Evolutionary conservation across 2,797 vertebrate genomes (phyloP), one percentile per base, ranked within the genome.

Genomic region (Gobio occitaniae): DNA sequence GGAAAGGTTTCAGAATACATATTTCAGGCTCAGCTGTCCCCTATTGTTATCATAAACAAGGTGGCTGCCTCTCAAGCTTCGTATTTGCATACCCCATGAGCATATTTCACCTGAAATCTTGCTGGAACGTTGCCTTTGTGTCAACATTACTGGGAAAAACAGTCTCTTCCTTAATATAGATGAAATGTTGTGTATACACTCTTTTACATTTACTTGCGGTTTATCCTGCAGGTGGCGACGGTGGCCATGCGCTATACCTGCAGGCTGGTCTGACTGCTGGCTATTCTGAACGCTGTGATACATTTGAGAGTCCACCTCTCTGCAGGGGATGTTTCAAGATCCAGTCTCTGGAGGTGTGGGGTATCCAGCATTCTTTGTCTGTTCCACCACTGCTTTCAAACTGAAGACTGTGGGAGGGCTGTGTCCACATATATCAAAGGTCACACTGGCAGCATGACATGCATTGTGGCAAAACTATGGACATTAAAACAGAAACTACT

Each of bases 331-430:
- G 92, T 86, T 97, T 97, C 92, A 95, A 94, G 89, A 95, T 97
- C 90, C 96, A 96, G 88, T 92, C 92, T 19, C 78, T 97, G 87
- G 97, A 97, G 87, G 96, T 94, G n/a, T 97, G 97, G 97, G 95
- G 96, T 70, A 95, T 97, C 71, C 95, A 96, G 69, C 95, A 95
- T 25, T 92, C 91, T 4, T 86, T 93, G 77, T 92, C 90, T 13
- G 32, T 92, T 65, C 90, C 88, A 84, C 90, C 86, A 6, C 87
- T 68, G 36, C 86, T 89, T 61, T 77, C 48, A 44, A 75, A 79
- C 44, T 92, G 80, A 84, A 87, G 2, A 78, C 54, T 29, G 21
- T 41, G 7, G 50, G 78, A 84, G 87, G 2, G 44, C 21, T 56
- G 6, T 15, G 15, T 5, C 71, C 3, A 48, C 2, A 72, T 15